Evolutionary conservation across 2,113 vertebrate species (phyloP).

Genomic region (Zingel zingel): DNA sequence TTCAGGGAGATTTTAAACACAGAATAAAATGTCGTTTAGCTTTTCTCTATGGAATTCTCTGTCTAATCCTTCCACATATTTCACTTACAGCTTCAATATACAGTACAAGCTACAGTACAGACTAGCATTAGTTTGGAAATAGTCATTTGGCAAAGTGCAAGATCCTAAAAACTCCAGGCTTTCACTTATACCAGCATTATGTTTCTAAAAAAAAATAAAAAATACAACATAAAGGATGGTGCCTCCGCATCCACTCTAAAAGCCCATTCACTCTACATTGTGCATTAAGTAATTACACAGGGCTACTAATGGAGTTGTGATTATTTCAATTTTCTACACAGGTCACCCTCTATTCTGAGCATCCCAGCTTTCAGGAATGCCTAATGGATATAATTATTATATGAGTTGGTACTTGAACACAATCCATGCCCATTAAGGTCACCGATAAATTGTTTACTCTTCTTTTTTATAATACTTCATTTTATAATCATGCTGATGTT

Average conservation of each 20-base stretch:
- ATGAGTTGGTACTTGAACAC: constrained; percentile 20
- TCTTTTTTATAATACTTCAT: background rate
- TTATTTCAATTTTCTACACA: constrained; percentile 39
- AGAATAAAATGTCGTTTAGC: background rate
- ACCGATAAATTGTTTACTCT: constrained; percentile 2
- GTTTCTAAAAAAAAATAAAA: background rate
- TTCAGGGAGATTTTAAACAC: background rate
- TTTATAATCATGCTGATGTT: background rate
- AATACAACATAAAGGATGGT: background rate
- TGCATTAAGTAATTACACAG: constrained; percentile 48
- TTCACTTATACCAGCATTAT: constrained; percentile 17
- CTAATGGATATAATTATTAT: constrained; percentile 31
- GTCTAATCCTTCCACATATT: background rate
- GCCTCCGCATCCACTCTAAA: background rate
- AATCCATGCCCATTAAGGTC: background rate
- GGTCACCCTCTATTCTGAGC: background rate
- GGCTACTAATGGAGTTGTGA: constrained; percentile 37
- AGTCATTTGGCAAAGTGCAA: background rate
- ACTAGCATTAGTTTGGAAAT: background rate
- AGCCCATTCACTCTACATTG: background rate
- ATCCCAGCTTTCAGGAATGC: background rate
- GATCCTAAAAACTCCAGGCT: background rate
- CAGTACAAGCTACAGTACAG: background rate
- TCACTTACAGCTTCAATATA: background rate
- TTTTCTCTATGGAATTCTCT: background rate